These are phyloP conservation scores for Cepaea hortensis DNA, from an alignment of 2,888 invertebrate species.

Conservation along the genomic window DNA sequence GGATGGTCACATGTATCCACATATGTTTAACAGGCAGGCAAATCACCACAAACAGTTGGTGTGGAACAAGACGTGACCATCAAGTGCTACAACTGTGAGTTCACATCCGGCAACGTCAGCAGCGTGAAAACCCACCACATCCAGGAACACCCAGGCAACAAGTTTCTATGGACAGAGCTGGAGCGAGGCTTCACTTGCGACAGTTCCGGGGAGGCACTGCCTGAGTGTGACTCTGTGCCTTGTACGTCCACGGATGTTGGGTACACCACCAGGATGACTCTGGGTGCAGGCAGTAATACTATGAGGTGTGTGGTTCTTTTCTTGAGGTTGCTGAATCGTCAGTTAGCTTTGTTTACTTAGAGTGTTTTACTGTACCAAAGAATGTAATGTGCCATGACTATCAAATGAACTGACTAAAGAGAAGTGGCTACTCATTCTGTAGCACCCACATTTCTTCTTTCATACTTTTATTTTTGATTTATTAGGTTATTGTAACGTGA, in stretches of 20 bases:
- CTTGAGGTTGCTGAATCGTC: too few species aligned
- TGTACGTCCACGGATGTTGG: conserved; percentile 43
- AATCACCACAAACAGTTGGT: conserved; percentile 41
- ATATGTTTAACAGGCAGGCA: conserved; percentile 9
- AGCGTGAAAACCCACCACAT: conserved; percentile 42
- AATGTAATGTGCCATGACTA: too few species aligned
- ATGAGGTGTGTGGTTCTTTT: conserved; percentile 32
- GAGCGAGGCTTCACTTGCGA: conserved; percentile 50
- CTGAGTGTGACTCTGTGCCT: conserved; percentile 45
- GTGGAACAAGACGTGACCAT: conserved; percentile 42
- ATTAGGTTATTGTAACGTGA: too few species aligned
- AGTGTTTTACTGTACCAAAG: too few species aligned
- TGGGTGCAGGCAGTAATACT: conserved; percentile 36
- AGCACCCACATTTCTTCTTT: too few species aligned
- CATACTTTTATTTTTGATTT: too few species aligned
- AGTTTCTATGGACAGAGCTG: conserved; percentile 48
- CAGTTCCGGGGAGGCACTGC: conserved; percentile 47
- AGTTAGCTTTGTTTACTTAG: too few species aligned
- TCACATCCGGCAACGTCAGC: conserved; percentile 31
- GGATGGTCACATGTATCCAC: neutral
- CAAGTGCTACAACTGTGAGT: conserved; percentile 47
- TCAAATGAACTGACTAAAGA: neutral
- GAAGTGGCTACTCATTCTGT: too few species aligned
- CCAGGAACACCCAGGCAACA: conserved; percentile 35
- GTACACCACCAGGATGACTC: conserved; percentile 43